phyloP scores from a whole-genome alignment of 2,797 vertebrate species.

The Urocyon cinereoargenteus region DNA sequence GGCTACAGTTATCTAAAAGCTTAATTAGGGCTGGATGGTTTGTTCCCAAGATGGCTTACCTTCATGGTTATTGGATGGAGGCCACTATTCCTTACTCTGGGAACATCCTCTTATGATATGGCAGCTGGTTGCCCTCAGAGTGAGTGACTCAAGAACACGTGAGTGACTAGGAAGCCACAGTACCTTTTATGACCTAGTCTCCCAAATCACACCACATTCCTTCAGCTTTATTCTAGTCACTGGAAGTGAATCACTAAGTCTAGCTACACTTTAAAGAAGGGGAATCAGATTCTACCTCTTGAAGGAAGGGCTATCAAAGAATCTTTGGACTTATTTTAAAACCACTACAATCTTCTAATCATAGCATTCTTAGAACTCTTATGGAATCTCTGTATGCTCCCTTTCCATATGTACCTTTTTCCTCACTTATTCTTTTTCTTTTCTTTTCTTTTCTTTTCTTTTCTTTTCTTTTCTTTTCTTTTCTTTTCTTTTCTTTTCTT shows the following conservation, averaged over 20 bases:
- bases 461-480: neutral
- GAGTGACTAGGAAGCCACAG: neutral
- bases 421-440: neutral
- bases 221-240: neutral
- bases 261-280: neutral
- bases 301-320: neutral
- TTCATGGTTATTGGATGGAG: neutral
- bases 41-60: neutral
- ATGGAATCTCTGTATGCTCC: neutral
- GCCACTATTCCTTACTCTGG: neutral
- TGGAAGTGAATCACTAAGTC: neutral
- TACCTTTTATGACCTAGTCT: neutral
- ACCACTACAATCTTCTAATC: neutral
- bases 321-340: neutral
- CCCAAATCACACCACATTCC: neutral
- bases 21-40: neutral
- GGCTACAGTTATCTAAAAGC: neutral
- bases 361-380: neutral
- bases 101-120: neutral
- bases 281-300: neutral
- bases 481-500: too few species aligned
- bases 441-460: neutral
- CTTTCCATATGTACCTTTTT: neutral
- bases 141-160: neutral
- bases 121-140: neutral